Conservation (phyloP, 2,113 vertebrate genomes). For the Vimba vimba region DNA sequence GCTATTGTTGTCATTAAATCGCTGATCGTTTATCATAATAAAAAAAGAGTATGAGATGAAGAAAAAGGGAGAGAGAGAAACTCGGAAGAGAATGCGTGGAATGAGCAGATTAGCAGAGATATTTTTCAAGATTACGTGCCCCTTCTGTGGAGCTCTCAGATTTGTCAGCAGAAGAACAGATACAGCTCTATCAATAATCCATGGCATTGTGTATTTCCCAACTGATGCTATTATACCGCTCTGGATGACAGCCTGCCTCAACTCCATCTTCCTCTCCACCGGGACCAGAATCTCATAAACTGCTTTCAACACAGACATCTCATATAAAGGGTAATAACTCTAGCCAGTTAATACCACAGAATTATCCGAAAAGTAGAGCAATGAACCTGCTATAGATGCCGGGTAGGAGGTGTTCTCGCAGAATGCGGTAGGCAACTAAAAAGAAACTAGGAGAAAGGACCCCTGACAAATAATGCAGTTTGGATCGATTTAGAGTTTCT, state of each 20-base stretch:
- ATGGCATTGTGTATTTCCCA: slow-evolving; percentile 88
- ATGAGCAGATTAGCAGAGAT: slow-evolving; percentile 77
- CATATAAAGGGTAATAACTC: slow-evolving; percentile 89
- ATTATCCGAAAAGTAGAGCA: slow-evolving; percentile 77
- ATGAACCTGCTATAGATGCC: slow-evolving; percentile 74
- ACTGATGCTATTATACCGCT: slow-evolving; percentile 85
- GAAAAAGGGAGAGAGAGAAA: slow-evolving; percentile 63
- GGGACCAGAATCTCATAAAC: slow-evolving; percentile 95
- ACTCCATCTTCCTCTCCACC: slow-evolving; percentile 86
- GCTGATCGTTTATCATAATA: slow-evolving; percentile 64
- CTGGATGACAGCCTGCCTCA: slow-evolving; percentile 86
- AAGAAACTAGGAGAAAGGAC: slow-evolving; percentile 25
- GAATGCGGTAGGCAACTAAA: slow-evolving; percentile 36
- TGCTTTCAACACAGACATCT: slow-evolving; percentile 89
- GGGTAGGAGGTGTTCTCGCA: slow-evolving; percentile 48
- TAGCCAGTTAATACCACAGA: slow-evolving; percentile 80
- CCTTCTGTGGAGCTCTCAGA: slow-evolving; percentile 81
- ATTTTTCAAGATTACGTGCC: slow-evolving; percentile 85
- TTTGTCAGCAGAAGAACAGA: slow-evolving; percentile 89
- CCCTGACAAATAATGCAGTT: slow-evolving; percentile 40
- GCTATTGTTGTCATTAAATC: slow-evolving; percentile 50
- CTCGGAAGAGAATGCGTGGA: slow-evolving; percentile 64
- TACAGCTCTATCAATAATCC: slow-evolving; percentile 94
- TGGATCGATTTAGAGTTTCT: slow-evolving; percentile 5
- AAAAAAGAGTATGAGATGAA: slow-evolving; percentile 55